A percentile compares a stretch with the other conserved stretches of the same genome.
Evolutionary conservation across 2,797 vertebrate species (phyloP).

Genomic region (Squalus acanthias): DNA sequence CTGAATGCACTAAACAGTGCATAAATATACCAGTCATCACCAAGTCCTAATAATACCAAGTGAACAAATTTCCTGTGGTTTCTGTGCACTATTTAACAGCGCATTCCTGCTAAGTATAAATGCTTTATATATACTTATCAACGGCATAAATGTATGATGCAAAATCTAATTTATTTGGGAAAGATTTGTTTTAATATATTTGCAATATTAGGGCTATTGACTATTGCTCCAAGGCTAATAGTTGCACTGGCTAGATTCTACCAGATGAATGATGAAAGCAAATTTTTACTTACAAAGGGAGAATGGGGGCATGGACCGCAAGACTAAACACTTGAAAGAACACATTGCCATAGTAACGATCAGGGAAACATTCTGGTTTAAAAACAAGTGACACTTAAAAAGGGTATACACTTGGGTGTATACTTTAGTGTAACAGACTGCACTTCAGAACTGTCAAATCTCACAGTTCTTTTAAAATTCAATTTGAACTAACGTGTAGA

Average conservation of each 20-base stretch:
- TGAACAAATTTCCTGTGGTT: not conserved
- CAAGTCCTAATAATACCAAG: not conserved
- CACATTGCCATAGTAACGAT: slow-evolving; percentile 3
- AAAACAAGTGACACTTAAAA: slow-evolving; percentile 25
- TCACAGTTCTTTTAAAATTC: not conserved
- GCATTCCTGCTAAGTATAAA: not conserved
- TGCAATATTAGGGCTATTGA: not conserved
- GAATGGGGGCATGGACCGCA: slow-evolving; percentile 26
- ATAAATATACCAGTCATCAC: not conserved
- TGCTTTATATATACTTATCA: not conserved
- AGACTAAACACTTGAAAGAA: slow-evolving; percentile 32
- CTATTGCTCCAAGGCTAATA: not conserved
- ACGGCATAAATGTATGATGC: no score
- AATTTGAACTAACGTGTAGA: not conserved
- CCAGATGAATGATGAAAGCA: slow-evolving; percentile 29
- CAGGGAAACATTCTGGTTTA: slow-evolving; percentile 24
- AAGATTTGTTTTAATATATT: not conserved
- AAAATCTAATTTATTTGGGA: not conserved
- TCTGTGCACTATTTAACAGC: not conserved
- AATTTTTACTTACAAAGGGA: slow-evolving; percentile 26
- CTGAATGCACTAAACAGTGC: not conserved
- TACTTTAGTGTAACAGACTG: not conserved
- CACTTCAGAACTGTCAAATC: not conserved
- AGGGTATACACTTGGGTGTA: not conserved
- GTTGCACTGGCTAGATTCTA: not conserved